Percentiles rank a stretch among this genome's conserved stretches.
phyloP scores from a whole-genome alignment of 2,888 invertebrate species.

The Melanophora roralis region DNA sequence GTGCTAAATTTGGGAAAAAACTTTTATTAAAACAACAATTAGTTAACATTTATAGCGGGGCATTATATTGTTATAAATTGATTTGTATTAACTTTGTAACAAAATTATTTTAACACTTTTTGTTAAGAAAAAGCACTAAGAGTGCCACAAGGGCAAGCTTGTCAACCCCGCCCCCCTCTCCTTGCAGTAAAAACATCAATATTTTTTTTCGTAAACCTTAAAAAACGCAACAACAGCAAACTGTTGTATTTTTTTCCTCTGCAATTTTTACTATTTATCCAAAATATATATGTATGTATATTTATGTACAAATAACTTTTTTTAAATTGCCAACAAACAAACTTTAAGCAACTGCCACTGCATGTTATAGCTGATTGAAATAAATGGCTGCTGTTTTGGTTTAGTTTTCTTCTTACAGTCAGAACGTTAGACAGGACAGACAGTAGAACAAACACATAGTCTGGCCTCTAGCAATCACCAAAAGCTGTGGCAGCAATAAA shows the following conservation, averaged over 20 bases:
- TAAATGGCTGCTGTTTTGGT: slow-evolving; percentile 26
- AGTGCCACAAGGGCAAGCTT: too few relatives aligned
- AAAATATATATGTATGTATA: too few relatives aligned
- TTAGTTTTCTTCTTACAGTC: neutral
- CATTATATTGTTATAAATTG: too few relatives aligned
- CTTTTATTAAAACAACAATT: too few relatives aligned
- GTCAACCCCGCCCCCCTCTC: too few relatives aligned
- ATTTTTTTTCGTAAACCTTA: slow-evolving; percentile 38
- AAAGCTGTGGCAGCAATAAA: neutral
- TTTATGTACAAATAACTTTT: slow-evolving; percentile 52
- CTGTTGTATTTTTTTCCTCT: neutral
- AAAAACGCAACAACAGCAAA: slow-evolving; percentile 25
- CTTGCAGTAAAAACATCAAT: neutral
- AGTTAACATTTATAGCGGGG: too few relatives aligned
- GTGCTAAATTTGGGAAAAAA: too few relatives aligned
- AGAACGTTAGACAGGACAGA: neutral
- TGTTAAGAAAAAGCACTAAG: too few relatives aligned
- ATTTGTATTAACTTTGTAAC: too few relatives aligned
- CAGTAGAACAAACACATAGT: neutral
- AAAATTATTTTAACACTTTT: too few relatives aligned
- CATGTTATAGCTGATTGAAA: slow-evolving; percentile 16
- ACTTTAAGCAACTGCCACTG: slow-evolving; percentile 42
- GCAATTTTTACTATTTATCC: slow-evolving; percentile 39
- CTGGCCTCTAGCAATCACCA: neutral
- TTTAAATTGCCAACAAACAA: slow-evolving; percentile 22